Evolutionary conservation across 2,888 invertebrate species (phyloP).

Genomic region (Bembecia ichneumoniformis): DNA sequence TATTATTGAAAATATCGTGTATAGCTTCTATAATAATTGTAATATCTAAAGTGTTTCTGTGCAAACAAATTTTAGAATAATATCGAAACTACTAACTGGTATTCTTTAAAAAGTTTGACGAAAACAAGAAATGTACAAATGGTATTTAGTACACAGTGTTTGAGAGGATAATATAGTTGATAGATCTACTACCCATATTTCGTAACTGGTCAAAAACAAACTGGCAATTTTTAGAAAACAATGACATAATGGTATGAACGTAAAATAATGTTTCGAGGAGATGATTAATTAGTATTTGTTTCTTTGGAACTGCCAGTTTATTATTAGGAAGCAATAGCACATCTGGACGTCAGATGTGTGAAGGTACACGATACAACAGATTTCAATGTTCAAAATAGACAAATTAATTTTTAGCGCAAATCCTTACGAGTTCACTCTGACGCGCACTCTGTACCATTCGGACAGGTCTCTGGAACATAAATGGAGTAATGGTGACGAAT

Average conservation of each 20-base stretch:
- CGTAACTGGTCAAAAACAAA: conserved; percentile 39
- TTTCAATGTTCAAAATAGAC: conserved; percentile 59
- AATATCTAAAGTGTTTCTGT: conserved; percentile 2
- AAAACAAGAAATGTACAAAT: neutral
- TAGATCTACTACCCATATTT: conserved; percentile 38
- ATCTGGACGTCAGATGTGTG: conserved; percentile 68
- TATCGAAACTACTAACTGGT: neutral
- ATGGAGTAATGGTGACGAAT: conserved; percentile 59
- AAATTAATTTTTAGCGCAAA: conserved; percentile 64
- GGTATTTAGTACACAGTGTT: conserved; percentile 12
- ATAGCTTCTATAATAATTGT: neutral
- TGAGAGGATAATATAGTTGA: conserved; percentile 31
- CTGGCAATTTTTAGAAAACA: conserved; percentile 44
- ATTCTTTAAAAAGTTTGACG: neutral
- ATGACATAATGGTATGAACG: neutral
- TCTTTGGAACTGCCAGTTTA: conserved; percentile 57
- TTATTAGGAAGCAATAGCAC: conserved; percentile 59
- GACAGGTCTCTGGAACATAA: conserved; percentile 77
- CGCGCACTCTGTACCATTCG: conserved; percentile 88
- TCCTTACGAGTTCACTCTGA: conserved; percentile 89
- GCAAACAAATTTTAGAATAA: neutral
- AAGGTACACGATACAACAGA: conserved; percentile 68
- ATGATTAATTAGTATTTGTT: neutral
- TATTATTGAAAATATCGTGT: neutral
- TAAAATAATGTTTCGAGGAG: conserved; percentile 10